Evolutionary conservation across 2,797 vertebrate genomes (phyloP).

Genomic region (Myoxocephalus aenaeus): DNA sequence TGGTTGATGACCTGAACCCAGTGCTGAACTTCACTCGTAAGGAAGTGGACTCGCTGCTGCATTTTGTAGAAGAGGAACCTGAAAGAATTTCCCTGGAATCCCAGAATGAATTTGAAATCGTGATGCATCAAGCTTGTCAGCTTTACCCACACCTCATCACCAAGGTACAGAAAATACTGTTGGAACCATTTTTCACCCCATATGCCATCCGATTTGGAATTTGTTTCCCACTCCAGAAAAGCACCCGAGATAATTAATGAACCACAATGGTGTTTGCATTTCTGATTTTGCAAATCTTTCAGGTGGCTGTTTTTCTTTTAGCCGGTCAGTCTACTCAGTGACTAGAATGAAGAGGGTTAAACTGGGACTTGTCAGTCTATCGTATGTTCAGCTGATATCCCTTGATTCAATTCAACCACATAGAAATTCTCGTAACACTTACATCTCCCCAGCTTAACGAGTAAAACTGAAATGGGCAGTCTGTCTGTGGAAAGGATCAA

Average conservation of each 20-base stretch:
- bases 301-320: neutral
- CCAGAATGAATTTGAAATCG: constrained; percentile 84
- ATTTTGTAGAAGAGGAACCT: constrained; percentile 96
- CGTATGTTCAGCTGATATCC: neutral
- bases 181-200: neutral
- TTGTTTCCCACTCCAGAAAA: no score
- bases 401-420: no score
- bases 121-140: constrained; percentile 90
- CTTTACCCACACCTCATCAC: constrained; percentile 95
- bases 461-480: neutral
- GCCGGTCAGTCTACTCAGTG: neutral
- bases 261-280: neutral
- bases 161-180: constrained; percentile 85
- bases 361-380: neutral
- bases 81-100: constrained; percentile 76
- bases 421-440: neutral
- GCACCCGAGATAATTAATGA: neutral
- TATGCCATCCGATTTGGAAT: neutral
- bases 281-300: no score
- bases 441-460: neutral
- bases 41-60: constrained; percentile 97
- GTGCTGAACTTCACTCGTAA: constrained; percentile 96
- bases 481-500: neutral
- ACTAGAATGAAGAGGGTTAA: neutral
- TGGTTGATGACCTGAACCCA: constrained; percentile 98